Conservation (phyloP, 2,113 vertebrate genomes). For the Greenwoodochromis staneri region DNA sequence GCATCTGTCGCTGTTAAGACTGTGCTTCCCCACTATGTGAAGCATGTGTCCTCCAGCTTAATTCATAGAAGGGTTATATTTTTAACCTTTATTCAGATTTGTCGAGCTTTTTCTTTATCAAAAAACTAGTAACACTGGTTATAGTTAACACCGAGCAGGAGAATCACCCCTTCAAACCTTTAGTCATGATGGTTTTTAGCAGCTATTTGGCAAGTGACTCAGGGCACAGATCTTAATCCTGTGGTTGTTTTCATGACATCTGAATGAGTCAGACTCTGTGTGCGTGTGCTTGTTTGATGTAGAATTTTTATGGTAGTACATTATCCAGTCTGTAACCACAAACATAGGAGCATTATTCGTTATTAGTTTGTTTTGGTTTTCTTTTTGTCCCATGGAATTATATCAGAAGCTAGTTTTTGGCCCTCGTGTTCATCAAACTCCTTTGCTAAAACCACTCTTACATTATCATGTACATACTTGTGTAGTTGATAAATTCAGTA, state of each 20-base stretch:
- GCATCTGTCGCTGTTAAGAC: neutral
- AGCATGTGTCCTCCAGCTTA: neutral
- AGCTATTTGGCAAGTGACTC: conserved; percentile 1
- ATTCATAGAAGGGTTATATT: neutral
- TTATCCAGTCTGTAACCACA: neutral
- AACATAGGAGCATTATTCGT: neutral
- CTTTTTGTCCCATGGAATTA: neutral
- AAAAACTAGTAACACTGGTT: neutral
- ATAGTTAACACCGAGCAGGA: neutral
- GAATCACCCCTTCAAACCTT: neutral
- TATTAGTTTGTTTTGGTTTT: neutral
- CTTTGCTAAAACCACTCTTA: neutral
- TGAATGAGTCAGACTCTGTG: conserved; percentile 4
- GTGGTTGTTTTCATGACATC: conserved; percentile 21
- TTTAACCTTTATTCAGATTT: neutral
- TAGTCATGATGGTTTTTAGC: neutral
- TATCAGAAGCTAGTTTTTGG: neutral
- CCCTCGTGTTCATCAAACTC: neutral
- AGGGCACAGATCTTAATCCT: neutral
- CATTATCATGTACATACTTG: neutral
- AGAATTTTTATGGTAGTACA: neutral
- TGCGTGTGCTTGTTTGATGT: neutral
- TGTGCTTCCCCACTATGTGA: neutral
- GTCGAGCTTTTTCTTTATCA: neutral
- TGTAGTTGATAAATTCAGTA: neutral